Conservation (phyloP, 2,888 invertebrate species). For the Polyommatus iphigenia region DNA sequence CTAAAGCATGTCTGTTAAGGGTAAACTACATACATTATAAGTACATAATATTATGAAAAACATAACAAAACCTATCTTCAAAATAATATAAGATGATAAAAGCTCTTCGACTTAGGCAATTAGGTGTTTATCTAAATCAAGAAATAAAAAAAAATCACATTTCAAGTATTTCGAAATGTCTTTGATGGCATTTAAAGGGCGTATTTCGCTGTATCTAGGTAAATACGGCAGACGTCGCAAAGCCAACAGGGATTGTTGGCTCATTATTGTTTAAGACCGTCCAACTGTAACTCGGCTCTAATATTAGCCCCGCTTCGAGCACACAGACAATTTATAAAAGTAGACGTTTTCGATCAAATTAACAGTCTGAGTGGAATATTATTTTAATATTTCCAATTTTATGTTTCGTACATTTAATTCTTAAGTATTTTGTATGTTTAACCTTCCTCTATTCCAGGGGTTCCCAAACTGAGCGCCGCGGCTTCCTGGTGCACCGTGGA, state of each 20-base stretch:
- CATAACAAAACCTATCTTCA: background rate
- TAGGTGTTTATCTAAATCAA: background rate
- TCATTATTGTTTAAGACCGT: slow-evolving; percentile 61
- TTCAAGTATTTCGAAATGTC: background rate
- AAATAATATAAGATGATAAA: background rate
- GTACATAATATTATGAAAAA: too few relatives aligned
- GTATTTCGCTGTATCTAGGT: slow-evolving; percentile 27
- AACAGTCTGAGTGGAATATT: slow-evolving; percentile 6
- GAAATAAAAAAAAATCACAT: background rate
- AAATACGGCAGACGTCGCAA: slow-evolving; percentile 41
- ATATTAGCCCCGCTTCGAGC: slow-evolving; percentile 48
- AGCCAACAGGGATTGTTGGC: slow-evolving; percentile 55
- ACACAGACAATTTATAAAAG: slow-evolving; percentile 34
- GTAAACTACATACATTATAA: too few relatives aligned
- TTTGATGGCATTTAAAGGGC: slow-evolving; percentile 29
- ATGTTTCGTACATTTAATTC: background rate
- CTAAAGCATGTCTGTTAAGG: too few relatives aligned
- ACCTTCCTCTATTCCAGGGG: background rate
- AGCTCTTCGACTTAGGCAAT: background rate
- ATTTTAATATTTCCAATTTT: background rate
- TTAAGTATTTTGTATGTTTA: background rate
- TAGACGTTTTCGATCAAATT: slow-evolving; percentile 28
- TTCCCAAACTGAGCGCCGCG: too few relatives aligned
- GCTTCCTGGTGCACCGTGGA: too few relatives aligned
- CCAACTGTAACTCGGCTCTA: slow-evolving; percentile 51